Evolutionary conservation across 64 coral and sea anemone species (phyloP).

Genomic region (Montipora cactus): DNA sequence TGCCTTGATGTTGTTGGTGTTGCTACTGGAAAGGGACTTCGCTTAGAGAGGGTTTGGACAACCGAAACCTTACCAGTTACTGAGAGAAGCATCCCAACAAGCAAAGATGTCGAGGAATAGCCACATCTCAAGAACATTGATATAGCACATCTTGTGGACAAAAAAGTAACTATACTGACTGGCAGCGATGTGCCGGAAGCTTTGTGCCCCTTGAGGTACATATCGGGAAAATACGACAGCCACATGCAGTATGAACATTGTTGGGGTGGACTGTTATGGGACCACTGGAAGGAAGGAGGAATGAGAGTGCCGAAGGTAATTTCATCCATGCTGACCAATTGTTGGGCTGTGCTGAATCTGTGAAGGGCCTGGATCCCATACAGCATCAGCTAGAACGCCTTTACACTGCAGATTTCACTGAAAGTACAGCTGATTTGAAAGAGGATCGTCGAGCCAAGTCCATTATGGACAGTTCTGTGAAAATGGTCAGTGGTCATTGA

Average conservation of each 20-base stretch:
- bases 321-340: slow-evolving; percentile 42
- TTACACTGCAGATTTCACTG: too few relatives aligned
- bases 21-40: too few relatives aligned
- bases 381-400: too few relatives aligned
- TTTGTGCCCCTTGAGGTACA: slow-evolving; percentile 45
- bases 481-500: slow-evolving; percentile 53
- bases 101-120: too few relatives aligned
- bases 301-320: slow-evolving; percentile 11
- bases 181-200: slow-evolving; percentile 5
- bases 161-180: slow-evolving; percentile 31
- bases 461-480: slow-evolving; percentile 21
- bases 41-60: too few relatives aligned
- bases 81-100: too few relatives aligned
- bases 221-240: slow-evolving; percentile 7
- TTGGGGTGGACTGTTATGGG: background rate
- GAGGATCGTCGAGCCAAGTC: too few relatives aligned
- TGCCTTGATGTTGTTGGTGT: too few relatives aligned
- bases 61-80: too few relatives aligned
- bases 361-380: background rate
- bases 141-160: background rate
- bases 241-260: slow-evolving; percentile 22
- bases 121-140: background rate
- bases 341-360: slow-evolving; percentile 12
- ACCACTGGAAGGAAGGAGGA: slow-evolving; percentile 1
- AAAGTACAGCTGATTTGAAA: too few relatives aligned